Evolutionary conservation across 2,888 invertebrate genomes (phyloP).

Genomic region (Branchipolynoe longqiensis): DNA sequence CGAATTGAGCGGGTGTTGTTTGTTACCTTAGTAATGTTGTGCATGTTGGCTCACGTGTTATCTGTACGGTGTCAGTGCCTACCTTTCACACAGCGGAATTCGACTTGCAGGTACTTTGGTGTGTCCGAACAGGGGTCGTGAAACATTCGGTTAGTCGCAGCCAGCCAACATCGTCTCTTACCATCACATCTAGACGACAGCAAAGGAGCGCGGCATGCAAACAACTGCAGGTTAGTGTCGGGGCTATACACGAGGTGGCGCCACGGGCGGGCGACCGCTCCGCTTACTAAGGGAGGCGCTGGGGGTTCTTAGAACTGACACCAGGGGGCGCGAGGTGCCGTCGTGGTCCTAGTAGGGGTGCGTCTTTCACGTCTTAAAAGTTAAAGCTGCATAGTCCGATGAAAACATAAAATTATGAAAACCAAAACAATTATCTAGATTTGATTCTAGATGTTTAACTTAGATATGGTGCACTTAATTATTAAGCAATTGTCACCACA

Average conservation of each 20-base stretch:
- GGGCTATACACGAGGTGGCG: constrained; percentile 45
- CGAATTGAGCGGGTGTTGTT: too few species aligned
- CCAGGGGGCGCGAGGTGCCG: neutral
- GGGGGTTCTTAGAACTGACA: neutral
- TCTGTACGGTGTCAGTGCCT: constrained; percentile 11
- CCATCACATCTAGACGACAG: constrained; percentile 65
- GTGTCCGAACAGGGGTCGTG: constrained; percentile 85
- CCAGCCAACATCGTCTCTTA: constrained; percentile 59
- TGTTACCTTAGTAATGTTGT: constrained; percentile 19
- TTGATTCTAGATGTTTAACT: too few species aligned
- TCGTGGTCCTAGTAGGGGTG: too few species aligned
- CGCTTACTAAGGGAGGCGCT: neutral
- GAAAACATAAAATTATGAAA: too few species aligned
- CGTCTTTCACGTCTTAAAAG: too few species aligned
- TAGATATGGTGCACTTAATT: too few species aligned
- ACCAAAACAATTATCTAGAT: too few species aligned
- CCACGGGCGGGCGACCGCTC: neutral
- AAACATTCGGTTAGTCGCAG: constrained; percentile 78
- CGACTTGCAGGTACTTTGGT: constrained; percentile 85
- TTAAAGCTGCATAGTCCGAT: too few species aligned
- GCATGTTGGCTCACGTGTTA: neutral
- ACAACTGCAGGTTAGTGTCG: constrained; percentile 49
- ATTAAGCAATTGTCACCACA: too few species aligned
- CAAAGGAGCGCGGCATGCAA: constrained; percentile 53
- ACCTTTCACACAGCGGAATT: constrained; percentile 83